These are phyloP conservation scores for Pogona vitticeps DNA, from an alignment of 2,113 vertebrate genomes.

Conservation along the genomic window DNA sequence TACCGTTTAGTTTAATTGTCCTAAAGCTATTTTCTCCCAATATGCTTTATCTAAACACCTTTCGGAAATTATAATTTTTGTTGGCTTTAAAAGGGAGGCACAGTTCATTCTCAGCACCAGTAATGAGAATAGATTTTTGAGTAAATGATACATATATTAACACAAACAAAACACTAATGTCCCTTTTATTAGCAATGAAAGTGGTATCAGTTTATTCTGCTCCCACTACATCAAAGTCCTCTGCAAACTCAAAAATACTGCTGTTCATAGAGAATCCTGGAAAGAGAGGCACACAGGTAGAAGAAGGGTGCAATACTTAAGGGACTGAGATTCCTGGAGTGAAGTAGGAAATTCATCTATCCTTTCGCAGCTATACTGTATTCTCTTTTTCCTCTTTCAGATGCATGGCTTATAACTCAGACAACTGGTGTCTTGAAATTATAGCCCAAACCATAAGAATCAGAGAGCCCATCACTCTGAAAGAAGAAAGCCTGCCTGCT, in stretches of 20 bases:
- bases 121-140: too few species aligned
- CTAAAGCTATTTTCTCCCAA: too few species aligned
- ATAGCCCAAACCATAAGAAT: neutral
- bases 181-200: too few species aligned
- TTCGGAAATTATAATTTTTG: too few species aligned
- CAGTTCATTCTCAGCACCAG: too few species aligned
- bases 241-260: neutral
- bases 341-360: neutral
- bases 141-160: too few species aligned
- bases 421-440: neutral
- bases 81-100: too few species aligned
- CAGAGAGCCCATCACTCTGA: neutral
- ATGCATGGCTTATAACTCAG: neutral
- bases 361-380: neutral
- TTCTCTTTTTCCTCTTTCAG: neutral
- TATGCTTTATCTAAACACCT: neutral
- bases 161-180: too few species aligned
- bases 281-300: neutral
- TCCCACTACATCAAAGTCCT: neutral
- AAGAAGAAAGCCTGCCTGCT: neutral
- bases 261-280: too few species aligned
- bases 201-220: neutral
- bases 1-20: neutral
- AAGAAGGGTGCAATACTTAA: neutral
- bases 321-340: neutral